Evolutionary conservation across 2,113 vertebrate species (phyloP).

Genomic region (Egretta garzetta): DNA sequence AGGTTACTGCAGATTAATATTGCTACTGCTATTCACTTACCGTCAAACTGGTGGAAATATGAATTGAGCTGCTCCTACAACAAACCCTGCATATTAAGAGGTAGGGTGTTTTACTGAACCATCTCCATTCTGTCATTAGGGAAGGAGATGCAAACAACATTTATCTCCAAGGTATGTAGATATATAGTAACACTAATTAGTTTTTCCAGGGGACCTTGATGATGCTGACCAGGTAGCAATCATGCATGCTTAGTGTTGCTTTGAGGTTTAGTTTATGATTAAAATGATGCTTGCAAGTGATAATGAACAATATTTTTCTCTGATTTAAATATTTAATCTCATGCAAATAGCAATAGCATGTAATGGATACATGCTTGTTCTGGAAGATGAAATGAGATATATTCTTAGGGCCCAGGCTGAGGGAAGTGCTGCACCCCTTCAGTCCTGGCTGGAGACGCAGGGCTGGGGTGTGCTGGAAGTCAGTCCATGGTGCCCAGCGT

Average conservation of each 20-base stretch:
- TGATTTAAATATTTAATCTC: slow-evolving; percentile 61
- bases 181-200: slow-evolving; percentile 51
- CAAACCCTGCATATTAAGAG: slow-evolving; percentile 82
- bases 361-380: neutral
- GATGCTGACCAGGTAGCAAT: slow-evolving; percentile 40
- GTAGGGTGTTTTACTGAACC: slow-evolving; percentile 67
- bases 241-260: neutral
- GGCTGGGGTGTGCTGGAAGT: neutral
- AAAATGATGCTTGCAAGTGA: slow-evolving; percentile 8
- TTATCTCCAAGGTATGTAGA: slow-evolving; percentile 68
- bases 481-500: rapidly evolving
- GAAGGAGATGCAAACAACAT: slow-evolving; percentile 71
- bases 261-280: slow-evolving; percentile 31
- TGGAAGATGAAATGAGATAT: slow-evolving; percentile 15
- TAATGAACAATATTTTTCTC: slow-evolving; percentile 6
- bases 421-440: neutral
- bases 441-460: rapidly evolving
- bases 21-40: slow-evolving; percentile 90
- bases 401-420: neutral
- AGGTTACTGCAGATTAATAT: slow-evolving; percentile 94
- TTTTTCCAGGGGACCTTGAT: slow-evolving; percentile 31
- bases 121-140: slow-evolving; percentile 56
- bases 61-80: slow-evolving; percentile 80
- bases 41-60: slow-evolving; percentile 82
- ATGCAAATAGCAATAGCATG: slow-evolving; percentile 36